These are phyloP conservation scores for Anastrepha ludens DNA, from an alignment of 1,140 invertebrate genomes.

Conservation along the genomic window DNA sequence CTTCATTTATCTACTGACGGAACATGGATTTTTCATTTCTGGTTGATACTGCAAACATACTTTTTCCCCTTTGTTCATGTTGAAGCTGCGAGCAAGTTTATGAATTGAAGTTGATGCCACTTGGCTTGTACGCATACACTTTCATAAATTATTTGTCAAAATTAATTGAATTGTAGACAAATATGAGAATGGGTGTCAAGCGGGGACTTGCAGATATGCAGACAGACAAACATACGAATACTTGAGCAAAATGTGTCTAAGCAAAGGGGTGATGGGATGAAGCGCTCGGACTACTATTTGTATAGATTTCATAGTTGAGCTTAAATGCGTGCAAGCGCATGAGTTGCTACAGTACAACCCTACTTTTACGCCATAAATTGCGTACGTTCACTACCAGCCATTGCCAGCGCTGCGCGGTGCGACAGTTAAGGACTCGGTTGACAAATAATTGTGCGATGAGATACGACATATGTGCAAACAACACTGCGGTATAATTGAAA, in stretches of 20 bases:
- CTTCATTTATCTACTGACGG: constrained; percentile 69
- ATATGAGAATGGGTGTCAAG: constrained; percentile 19
- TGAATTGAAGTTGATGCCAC: background rate
- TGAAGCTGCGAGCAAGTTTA: background rate
- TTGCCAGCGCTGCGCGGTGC: background rate
- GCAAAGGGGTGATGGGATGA: background rate
- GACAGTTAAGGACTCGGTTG: constrained; percentile 55
- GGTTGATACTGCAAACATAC: background rate
- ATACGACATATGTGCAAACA: constrained; percentile 74
- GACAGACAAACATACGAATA: too few relatives aligned
- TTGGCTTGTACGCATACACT: constrained; percentile 54
- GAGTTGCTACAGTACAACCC: background rate
- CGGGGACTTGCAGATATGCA: too few relatives aligned
- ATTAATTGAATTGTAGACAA: constrained; percentile 72
- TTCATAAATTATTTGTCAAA: constrained; percentile 74
- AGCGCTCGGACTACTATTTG: background rate
- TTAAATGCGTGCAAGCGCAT: background rate
- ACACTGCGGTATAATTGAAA: constrained; percentile 72
- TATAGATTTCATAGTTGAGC: background rate
- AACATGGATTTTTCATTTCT: constrained; percentile 68
- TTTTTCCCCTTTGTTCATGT: background rate
- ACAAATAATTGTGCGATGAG: constrained; percentile 73
- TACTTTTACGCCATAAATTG: background rate
- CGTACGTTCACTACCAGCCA: too few relatives aligned
- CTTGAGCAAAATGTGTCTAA: too few relatives aligned